A percentile compares a stretch with the other conserved stretches of the same genome.
These are phyloP conservation scores for Tipula vernalis DNA, from an alignment of 2,888 invertebrate genomes.

Conservation along the genomic window DNA sequence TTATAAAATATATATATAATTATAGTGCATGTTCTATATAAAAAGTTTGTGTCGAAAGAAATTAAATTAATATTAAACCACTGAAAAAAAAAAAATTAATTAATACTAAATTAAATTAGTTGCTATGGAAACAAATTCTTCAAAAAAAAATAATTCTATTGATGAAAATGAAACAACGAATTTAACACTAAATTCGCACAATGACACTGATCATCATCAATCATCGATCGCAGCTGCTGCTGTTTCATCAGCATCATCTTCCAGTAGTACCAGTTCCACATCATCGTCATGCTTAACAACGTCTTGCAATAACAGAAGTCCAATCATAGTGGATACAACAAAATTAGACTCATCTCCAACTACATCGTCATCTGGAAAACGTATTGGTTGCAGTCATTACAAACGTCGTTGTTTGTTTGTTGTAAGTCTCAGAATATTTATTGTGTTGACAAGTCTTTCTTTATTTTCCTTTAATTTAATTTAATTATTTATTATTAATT, in stretches of 20 bases:
- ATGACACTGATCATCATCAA: neutral
- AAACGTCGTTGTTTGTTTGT: conserved; percentile 76
- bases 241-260: neutral
- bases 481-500: conserved; percentile 1
- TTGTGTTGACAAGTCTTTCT: neutral
- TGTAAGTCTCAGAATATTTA: conserved; percentile 41
- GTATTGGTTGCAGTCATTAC: conserved; percentile 64
- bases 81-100: neutral
- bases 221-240: neutral
- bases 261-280: neutral
- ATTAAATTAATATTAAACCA: neutral
- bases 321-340: neutral
- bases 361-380: neutral
- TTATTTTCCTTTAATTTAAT: conserved; percentile 5
- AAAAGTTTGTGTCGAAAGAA: neutral
- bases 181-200: neutral
- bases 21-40: neutral
- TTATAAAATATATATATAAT: neutral
- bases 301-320: neutral
- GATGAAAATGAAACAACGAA: neutral
- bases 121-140: conserved; percentile 8
- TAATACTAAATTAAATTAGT: neutral
- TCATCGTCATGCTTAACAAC: neutral
- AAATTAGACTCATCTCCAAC: neutral
- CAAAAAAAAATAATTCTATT: neutral